phyloP scores from a whole-genome alignment of 2,113 vertebrate genomes.

The Elephantulus edwardii region DNA sequence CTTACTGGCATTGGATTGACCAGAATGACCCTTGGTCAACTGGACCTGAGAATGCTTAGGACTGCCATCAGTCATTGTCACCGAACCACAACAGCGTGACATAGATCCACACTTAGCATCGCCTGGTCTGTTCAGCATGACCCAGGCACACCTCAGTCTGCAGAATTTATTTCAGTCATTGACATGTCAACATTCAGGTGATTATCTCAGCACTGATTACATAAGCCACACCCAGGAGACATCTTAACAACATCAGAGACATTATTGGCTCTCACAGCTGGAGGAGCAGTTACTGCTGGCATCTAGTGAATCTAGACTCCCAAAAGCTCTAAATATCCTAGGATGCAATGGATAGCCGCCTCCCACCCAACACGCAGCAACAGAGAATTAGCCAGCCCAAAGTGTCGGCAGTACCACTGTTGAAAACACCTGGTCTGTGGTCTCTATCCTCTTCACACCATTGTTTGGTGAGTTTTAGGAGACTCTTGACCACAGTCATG shows the following conservation, averaged over 20 bases:
- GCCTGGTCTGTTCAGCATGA: background rate
- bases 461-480: background rate
- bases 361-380: too few species aligned
- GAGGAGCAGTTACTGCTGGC: background rate
- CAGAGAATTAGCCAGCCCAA: background rate
- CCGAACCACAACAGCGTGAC: background rate
- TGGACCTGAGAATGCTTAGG: background rate
- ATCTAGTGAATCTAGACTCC: background rate
- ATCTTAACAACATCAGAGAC: background rate
- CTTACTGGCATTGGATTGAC: background rate
- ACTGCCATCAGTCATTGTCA: too few species aligned
- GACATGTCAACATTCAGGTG: background rate
- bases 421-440: background rate
- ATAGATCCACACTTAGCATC: background rate
- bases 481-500: conserved; percentile 26
- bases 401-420: background rate
- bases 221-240: background rate
- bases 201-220: background rate
- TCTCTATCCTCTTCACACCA: background rate
- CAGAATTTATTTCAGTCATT: background rate
- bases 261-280: background rate
- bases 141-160: background rate
- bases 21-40: background rate
- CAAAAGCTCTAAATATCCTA: background rate
- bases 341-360: background rate